Conservation (phyloP, 2,113 vertebrate species). For the Naja naja region DNA sequence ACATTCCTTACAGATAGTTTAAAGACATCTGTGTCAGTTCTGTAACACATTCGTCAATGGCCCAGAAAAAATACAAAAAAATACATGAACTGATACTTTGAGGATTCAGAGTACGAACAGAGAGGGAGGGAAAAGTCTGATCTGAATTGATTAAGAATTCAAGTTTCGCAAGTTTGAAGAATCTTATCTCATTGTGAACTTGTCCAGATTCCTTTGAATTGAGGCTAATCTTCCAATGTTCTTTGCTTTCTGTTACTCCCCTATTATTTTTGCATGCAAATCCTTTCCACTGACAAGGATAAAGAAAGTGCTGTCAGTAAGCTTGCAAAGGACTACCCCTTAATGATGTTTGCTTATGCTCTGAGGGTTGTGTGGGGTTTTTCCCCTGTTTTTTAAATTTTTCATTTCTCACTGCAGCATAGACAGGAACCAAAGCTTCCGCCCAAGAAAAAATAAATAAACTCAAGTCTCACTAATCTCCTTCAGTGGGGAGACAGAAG, state of each 20-base stretch:
- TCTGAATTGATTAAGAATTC: background rate
- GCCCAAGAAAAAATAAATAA: background rate
- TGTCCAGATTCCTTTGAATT: background rate
- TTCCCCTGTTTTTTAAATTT: background rate
- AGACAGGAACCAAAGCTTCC: background rate
- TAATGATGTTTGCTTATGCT: background rate
- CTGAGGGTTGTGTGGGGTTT: background rate
- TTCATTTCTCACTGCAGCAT: background rate
- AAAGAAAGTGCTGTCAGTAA: background rate
- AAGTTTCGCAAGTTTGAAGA: background rate
- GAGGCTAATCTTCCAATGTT: background rate
- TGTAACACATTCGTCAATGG: slow-evolving; percentile 57
- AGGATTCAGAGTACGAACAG: slow-evolving; percentile 25
- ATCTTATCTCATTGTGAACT: background rate
- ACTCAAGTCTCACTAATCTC: background rate
- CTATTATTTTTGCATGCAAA: background rate
- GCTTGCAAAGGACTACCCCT: background rate
- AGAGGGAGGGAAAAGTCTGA: background rate
- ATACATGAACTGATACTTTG: slow-evolving; percentile 47
- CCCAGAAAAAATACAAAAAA: slow-evolving; percentile 51
- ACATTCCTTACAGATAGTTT: slow-evolving; percentile 51
- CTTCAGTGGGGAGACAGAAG: background rate
- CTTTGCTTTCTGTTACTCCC: background rate
- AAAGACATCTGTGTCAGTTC: slow-evolving; percentile 48
- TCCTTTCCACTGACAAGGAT: background rate